Evolutionary conservation across 2,113 vertebrate genomes (phyloP).

Genomic region (Mormyrus iriodes): DNA sequence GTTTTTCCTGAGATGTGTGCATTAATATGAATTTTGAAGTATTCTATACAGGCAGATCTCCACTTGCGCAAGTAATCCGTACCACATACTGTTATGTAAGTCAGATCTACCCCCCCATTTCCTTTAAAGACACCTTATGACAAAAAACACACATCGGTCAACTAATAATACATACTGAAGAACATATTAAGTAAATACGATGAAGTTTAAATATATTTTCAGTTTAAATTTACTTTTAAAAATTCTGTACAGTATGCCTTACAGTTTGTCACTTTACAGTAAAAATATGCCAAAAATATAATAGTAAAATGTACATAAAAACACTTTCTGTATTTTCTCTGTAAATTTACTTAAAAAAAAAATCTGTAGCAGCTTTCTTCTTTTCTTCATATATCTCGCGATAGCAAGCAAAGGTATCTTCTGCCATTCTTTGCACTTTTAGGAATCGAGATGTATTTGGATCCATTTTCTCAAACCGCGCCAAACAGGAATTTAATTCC

Average conservation of each 20-base stretch:
- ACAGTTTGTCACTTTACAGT: background rate
- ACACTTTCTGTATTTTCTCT: background rate
- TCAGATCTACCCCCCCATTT: background rate
- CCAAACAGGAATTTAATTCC: background rate
- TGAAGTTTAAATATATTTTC: background rate
- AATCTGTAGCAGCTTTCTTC: background rate
- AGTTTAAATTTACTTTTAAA: background rate
- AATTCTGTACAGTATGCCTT: background rate
- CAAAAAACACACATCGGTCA: background rate
- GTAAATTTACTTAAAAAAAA: background rate
- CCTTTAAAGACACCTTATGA: background rate
- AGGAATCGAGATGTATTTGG: background rate
- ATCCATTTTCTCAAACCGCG: background rate
- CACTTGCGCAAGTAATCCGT: no score
- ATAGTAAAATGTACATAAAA: background rate
- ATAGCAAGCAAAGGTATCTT: background rate
- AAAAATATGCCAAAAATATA: background rate
- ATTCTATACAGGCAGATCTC: no score
- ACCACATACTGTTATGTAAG: background rate
- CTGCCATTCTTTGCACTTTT: slow-evolving; percentile 4
- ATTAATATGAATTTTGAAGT: no score
- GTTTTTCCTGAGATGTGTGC: background rate
- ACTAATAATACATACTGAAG: background rate
- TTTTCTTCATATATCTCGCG: background rate
- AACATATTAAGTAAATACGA: background rate